Evolutionary conservation across 1,140 invertebrate species (phyloP).

Genomic region (Capitella teleta): DNA sequence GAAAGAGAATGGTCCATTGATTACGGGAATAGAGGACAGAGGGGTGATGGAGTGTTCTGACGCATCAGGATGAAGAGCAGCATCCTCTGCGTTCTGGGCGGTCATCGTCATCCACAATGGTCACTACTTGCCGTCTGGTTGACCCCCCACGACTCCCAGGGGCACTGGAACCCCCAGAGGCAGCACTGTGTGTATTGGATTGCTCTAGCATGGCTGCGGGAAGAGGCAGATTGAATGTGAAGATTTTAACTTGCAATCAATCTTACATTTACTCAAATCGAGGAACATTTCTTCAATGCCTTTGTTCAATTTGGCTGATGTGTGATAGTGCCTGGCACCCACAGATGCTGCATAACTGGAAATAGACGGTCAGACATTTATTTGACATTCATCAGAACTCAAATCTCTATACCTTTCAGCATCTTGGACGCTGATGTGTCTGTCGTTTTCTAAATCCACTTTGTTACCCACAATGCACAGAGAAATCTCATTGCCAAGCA

Average conservation of each 20-base stretch:
- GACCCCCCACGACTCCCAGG: too few relatives aligned
- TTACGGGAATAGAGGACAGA: too few relatives aligned
- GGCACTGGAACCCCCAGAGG: too few relatives aligned
- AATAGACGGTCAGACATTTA: conserved; percentile 14
- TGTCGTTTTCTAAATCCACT: conserved; percentile 84
- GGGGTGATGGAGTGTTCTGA: too few relatives aligned
- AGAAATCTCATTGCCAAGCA: conserved; percentile 84
- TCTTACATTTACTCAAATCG: conserved; percentile 57
- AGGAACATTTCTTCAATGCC: conserved; percentile 84
- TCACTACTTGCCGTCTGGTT: too few relatives aligned
- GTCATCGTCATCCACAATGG: too few relatives aligned
- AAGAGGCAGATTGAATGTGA: neutral
- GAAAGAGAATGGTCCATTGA: too few relatives aligned
- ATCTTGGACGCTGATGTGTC: conserved; percentile 69
- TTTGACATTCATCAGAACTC: neutral
- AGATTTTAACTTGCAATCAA: neutral
- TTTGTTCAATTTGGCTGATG: conserved; percentile 87
- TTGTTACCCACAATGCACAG: conserved; percentile 96
- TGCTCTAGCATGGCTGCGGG: neutral
- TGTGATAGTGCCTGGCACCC: conserved; percentile 85
- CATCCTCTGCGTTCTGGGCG: too few relatives aligned
- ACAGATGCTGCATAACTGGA: conserved; percentile 77
- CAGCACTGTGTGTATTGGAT: neutral
- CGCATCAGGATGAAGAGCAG: too few relatives aligned
- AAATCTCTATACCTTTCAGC: conserved; percentile 64